phyloP scores from a whole-genome alignment of 2,797 vertebrate species.

The Garrulus glandarius region DNA sequence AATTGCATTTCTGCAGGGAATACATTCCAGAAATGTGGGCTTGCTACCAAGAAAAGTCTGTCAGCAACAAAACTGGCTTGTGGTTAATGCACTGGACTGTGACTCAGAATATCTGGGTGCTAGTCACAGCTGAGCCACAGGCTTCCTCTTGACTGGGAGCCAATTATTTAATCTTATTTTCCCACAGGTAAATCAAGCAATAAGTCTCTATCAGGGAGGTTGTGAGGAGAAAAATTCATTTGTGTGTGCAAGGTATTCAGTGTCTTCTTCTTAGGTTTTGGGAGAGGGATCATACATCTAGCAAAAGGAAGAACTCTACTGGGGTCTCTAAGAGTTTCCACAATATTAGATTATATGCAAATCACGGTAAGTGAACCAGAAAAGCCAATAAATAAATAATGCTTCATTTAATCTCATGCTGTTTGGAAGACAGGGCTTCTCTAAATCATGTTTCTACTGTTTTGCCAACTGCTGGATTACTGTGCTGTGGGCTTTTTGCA shows the following conservation, averaged over 20 bases:
- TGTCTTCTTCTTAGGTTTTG: background rate
- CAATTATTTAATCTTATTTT: slow-evolving; percentile 23
- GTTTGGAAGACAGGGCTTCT: background rate
- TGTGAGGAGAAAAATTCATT: background rate
- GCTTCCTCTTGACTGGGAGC: background rate
- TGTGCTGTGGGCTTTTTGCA: background rate
- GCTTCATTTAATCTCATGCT: background rate
- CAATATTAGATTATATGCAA: background rate
- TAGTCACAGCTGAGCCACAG: slow-evolving; percentile 5
- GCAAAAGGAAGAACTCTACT: background rate
- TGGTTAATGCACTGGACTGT: background rate
- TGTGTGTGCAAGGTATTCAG: background rate
- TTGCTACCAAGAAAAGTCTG: slow-evolving; percentile 39
- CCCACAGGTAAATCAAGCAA: slow-evolving; percentile 3
- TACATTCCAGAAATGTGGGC: slow-evolving; percentile 51
- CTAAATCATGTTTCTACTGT: background rate
- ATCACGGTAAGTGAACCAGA: background rate
- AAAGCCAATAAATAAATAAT: slow-evolving; percentile 10
- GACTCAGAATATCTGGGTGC: slow-evolving; percentile 39
- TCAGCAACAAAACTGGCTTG: background rate
- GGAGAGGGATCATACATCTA: background rate
- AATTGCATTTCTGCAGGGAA: slow-evolving; percentile 58
- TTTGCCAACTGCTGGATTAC: background rate
- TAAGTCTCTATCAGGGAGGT: background rate
- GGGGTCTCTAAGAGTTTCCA: background rate